Conservation (phyloP, 2,113 vertebrate genomes). For the Lycaon pictus region DNA sequence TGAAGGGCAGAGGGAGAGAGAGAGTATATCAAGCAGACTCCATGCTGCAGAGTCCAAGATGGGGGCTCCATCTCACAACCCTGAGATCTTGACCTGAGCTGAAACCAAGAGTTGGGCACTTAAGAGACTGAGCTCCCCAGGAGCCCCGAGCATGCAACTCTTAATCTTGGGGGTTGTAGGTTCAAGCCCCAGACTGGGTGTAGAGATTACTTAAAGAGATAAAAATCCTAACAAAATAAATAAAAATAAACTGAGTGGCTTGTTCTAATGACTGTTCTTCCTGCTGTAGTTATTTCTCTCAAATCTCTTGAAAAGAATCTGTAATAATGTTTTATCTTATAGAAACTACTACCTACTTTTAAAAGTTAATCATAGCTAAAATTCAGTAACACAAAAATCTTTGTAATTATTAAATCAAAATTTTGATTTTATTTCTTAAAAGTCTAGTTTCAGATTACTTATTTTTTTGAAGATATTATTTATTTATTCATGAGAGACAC, state of each 20-base stretch:
- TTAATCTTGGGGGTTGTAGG: not conserved
- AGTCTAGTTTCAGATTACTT: not conserved
- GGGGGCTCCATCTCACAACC: not conserved
- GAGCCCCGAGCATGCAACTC: not conserved
- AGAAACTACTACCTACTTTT: not conserved
- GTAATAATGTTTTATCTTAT: not conserved
- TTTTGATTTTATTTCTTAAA: not conserved
- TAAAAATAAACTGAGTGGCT: not conserved
- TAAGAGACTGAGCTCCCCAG: not conserved
- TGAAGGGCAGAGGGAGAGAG: not conserved
- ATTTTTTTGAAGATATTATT: not conserved
- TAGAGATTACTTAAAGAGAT: not conserved
- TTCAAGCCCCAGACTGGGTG: not conserved
- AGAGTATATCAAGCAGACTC: not conserved
- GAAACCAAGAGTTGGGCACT: not conserved
- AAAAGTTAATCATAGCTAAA: not conserved
- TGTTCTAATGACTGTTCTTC: not conserved
- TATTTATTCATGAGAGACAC: too few species aligned
- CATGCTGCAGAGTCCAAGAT: not conserved
- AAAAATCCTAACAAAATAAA: not conserved
- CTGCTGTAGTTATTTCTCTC: not conserved
- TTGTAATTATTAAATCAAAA: not conserved
- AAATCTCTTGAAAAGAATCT: not conserved
- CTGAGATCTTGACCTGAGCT: not conserved
- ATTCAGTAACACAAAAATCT: constrained; percentile 32